phyloP scores from a whole-genome alignment of 2,888 invertebrate species.

The Mesoligia furuncula region DNA sequence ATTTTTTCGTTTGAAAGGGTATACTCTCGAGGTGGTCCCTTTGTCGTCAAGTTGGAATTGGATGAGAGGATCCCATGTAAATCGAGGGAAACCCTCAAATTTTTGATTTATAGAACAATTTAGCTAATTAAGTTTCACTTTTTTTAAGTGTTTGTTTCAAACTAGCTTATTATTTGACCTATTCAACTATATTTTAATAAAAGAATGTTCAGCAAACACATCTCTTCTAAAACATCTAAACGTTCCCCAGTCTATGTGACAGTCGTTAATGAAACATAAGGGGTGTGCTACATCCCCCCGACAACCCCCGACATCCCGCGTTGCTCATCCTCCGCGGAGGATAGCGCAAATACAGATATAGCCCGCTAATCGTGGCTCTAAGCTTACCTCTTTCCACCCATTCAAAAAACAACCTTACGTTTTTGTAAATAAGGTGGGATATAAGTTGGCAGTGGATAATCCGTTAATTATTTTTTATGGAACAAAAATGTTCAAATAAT shows the following conservation, averaged over 20 bases:
- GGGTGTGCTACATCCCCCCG: conserved; percentile 84
- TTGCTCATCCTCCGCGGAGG: conserved; percentile 77
- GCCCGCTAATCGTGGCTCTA: conserved; percentile 76
- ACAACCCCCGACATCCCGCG: conserved; percentile 74
- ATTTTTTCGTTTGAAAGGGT: too few species aligned
- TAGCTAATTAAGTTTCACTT: neutral
- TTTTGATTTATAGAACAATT: neutral
- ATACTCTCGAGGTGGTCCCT: too few species aligned
- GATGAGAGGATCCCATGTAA: too few species aligned
- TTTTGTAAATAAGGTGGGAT: rapidly evolving
- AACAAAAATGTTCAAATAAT: conserved; percentile 53
- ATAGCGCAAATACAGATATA: conserved; percentile 79
- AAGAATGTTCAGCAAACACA: neutral
- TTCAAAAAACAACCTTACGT: conserved; percentile 37
- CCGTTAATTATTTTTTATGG: conserved; percentile 56
- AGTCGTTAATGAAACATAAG: conserved; percentile 90
- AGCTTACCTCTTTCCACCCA: conserved; percentile 46
- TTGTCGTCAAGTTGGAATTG: too few species aligned
- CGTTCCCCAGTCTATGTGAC: conserved; percentile 70
- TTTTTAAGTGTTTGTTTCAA: neutral
- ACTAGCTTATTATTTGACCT: neutral
- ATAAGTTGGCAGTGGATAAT: conserved; percentile 8
- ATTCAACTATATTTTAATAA: neutral
- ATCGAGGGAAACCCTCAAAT: too few species aligned
- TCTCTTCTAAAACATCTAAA: conserved; percentile 64